Percentiles rank a stretch among this genome's conserved stretches.
These are phyloP conservation scores for Andrena chrysosceles DNA, from an alignment of 2,888 invertebrate genomes.

Conservation along the genomic window DNA sequence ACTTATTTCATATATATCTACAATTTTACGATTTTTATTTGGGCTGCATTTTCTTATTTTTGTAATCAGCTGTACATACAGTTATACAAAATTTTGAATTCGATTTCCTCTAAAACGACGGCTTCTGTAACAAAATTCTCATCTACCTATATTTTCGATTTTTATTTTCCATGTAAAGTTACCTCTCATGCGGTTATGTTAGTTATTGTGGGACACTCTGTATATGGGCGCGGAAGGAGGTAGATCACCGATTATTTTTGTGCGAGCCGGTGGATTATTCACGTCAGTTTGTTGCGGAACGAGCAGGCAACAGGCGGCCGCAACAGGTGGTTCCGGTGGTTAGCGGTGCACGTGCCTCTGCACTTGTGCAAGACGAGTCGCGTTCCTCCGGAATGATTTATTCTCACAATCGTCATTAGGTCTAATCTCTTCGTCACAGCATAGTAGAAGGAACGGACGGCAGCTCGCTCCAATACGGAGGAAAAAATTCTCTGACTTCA, in stretches of 20 bases:
- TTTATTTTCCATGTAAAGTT: too few relatives aligned
- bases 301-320: constrained; percentile 65
- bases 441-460: neutral
- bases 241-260: constrained; percentile 59
- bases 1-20: too few relatives aligned
- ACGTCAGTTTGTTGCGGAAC: constrained; percentile 60
- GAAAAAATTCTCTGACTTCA: neutral
- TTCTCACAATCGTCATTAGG: constrained; percentile 42
- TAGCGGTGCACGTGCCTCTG: constrained; percentile 48
- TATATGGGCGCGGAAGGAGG: constrained; percentile 26
- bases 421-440: constrained; percentile 1
- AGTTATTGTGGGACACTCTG: too few relatives aligned
- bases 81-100: too few relatives aligned
- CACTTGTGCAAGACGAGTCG: constrained; percentile 66
- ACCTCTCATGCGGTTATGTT: too few relatives aligned
- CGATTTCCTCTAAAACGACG: too few relatives aligned
- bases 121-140: too few relatives aligned
- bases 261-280: constrained; percentile 63
- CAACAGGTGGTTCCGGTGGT: constrained; percentile 67
- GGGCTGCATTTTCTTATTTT: too few relatives aligned
- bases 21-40: too few relatives aligned
- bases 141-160: too few relatives aligned
- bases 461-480: neutral
- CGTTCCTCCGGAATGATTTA: constrained; percentile 50
- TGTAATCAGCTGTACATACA: too few relatives aligned